Base-by-base conservation (phyloP, 2,888 invertebrate species). In the Sminthurides aquaticus region DNA sequence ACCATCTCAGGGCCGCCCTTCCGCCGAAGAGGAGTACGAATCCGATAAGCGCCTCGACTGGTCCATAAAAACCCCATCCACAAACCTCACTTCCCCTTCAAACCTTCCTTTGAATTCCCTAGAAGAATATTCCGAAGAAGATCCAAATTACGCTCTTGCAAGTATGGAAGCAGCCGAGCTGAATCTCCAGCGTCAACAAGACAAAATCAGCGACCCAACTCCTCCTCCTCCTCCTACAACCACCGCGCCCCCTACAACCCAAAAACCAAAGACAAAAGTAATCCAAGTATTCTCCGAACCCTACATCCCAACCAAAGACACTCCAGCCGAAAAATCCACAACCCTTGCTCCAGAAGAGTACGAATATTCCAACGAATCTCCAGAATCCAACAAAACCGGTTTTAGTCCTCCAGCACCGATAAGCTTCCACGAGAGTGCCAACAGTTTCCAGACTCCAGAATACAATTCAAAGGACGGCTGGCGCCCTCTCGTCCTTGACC, bases 401-500 rank as follows among this genome's bases (percentile, higher is more conserved):
- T 74, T 74, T 34, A 57, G 60, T 18, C 66, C 74, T 8, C 74
- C 74, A 0, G 52, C 55, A 25, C 70, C 68, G 2, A 67, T 69
- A 1, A 72, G 62, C 43, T 74, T 74, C 52, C 74, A 74, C 56
- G 70, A 71, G 15, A 72, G 72, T 62, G 66, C 68, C 15, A 61
- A 69, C 48, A 67, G 64, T n/a, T 71, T 73, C 54, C 57, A 66
- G 3, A 49, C 18, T 11, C 25, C 60, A 5, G 67, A 60, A 20
- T 67, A 66, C 15, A 61, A 43, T 11, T 69, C 71, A 2, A 69
- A 69, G 28, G 72, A 72, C 43, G 71, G 71, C 27, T 74, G 74
- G 74, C 62, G 74, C 15, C 74, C 74, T 5, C 52, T 52, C 20
- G 69, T 72, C 1, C 26, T 71, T 20, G 66, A 66, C 34, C 60